Base-by-base conservation (phyloP, 2,113 vertebrate species). In the Callithrix jacchus region DNA sequence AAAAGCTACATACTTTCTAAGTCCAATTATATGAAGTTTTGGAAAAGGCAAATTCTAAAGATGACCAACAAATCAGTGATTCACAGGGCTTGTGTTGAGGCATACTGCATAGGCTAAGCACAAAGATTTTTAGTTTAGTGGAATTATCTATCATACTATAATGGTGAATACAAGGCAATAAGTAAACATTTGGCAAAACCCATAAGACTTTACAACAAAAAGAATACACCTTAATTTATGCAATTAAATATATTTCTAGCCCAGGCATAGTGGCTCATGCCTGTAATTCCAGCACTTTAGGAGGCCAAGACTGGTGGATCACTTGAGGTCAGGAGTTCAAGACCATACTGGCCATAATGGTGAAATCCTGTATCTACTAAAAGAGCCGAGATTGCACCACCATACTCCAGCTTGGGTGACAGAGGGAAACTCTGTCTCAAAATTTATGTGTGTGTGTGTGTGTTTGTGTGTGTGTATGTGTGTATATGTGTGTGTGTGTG, bases 271-370 rank as follows among this genome's bases (percentile, higher is more conserved):
- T 61, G 58, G 58, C 58, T 61, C 58, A 61, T 5, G 1, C 58
- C 58, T 61, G 58, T 27, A 61, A 61, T 61, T 25, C 58, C 25
- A 61, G 58, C 58, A 61, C 25, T 61, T 61, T 27, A 27, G 25
- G 58, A 27, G 25, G 58, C 4, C 10, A 0, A 61, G 25, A 61
- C 0, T 1, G 25, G 58, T 0, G 25, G 58, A 61, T 27, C 58
- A 61, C 58, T 61, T 27, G 58, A 61, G 58, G 58, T 61, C 25
- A 61, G 58, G 25, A 61, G 58, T 61, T 61, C 10, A 61, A 61
- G 58, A 27, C 58, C 58, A 5, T 25, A 25, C 58, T 61, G 58
- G 25, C 58, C 58, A 61, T 12, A 25, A 61, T 61, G 10, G 1
- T 27, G 58, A 61, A 61, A 61, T 25, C 11, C 58, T 1, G 27